Base-by-base conservation (phyloP, 2,888 invertebrate species). In the Meloe dianella region DNA sequence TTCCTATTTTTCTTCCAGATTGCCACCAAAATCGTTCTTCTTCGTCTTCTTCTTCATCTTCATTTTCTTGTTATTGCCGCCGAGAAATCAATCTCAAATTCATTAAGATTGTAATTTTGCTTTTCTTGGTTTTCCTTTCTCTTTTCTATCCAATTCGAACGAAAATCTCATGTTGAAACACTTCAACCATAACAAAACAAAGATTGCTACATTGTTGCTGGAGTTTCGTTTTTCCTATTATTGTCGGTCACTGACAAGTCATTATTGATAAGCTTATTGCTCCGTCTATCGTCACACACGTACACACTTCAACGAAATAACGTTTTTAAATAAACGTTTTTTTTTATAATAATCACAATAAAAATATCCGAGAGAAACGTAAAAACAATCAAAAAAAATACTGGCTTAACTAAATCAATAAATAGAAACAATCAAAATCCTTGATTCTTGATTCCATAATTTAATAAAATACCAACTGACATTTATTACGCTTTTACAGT, bases 401-500 rank as follows among this genome's bases (percentile, higher is more conserved):
- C n/a, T n/a, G n/a, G n/a, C n/a, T n/a, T 27, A 61, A 51, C 61
- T 59, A 30, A 61, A 51, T 57, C 56, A 68, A 68, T 65, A 68
- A 65, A 65, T 68, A 63, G 65, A 68, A 65, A 68, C 63, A 68
- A 65, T 65, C 63, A 57, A 38, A 62, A 54, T 35, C 27, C 62
- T 30, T 62, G 61, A 60, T 65, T 62, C 32, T 41, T 60, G 27
- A 56, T 68, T 65, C 63, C 57, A 68, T 68, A 65, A 63, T 65
- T 65, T 65, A 67, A 67, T 67, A 64, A 67, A 67, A 67, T 67
- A 58, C 67, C 54, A 57, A 58, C 68, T 68, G 68, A 65, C 68
- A 68, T 68, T 68, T 65, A 68, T 71, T 74, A 68, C 68, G 67
- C 64, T 64, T 71, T 71, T 68, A 64, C 59, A 63, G 65, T 54